These are phyloP conservation scores for Heliconius aoede DNA, from an alignment of 2,888 invertebrate species.

Conservation along the genomic window DNA sequence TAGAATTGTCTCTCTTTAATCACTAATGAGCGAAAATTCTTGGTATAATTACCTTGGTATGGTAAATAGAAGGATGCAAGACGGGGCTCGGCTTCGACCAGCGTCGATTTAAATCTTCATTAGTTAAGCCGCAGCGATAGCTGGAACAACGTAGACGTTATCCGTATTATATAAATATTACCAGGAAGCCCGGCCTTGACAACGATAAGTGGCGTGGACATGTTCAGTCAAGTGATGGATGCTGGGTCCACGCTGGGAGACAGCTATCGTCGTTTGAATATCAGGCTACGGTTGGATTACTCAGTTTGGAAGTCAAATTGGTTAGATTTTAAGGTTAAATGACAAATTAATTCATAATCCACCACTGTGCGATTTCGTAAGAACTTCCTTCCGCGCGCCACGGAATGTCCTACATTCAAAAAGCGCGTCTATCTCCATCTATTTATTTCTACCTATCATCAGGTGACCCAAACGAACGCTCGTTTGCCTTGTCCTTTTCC, in stretches of 20 bases:
- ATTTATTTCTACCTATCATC: too few relatives aligned
- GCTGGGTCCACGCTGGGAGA: constrained; percentile 50
- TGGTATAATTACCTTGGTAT: constrained; percentile 85
- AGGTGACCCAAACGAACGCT: too few relatives aligned
- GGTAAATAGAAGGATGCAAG: constrained; percentile 92
- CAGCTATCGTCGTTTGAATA: constrained; percentile 47
- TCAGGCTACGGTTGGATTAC: constrained; percentile 36
- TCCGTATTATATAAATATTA: constrained; percentile 55
- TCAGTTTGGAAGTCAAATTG: constrained; percentile 36
- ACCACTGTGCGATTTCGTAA: too few relatives aligned
- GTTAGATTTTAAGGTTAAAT: constrained; percentile 16
- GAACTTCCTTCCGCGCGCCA: too few relatives aligned
- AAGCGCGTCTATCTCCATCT: too few relatives aligned
- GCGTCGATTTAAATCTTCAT: constrained; percentile 92
- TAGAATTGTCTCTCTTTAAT: constrained; percentile 47
- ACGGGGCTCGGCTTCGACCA: constrained; percentile 90
- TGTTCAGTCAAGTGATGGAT: constrained; percentile 63
- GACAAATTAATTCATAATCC: constrained; percentile 35
- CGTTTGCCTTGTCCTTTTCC: too few relatives aligned
- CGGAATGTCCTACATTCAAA: too few relatives aligned
- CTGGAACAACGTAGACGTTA: constrained; percentile 80
- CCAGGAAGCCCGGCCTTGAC: constrained; percentile 66
- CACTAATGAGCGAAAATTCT: constrained; percentile 48
- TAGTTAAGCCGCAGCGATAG: constrained; percentile 92
- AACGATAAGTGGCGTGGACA: constrained; percentile 59